Base-by-base conservation (phyloP, 2,888 invertebrate genomes). In the Plebejus argus region DNA sequence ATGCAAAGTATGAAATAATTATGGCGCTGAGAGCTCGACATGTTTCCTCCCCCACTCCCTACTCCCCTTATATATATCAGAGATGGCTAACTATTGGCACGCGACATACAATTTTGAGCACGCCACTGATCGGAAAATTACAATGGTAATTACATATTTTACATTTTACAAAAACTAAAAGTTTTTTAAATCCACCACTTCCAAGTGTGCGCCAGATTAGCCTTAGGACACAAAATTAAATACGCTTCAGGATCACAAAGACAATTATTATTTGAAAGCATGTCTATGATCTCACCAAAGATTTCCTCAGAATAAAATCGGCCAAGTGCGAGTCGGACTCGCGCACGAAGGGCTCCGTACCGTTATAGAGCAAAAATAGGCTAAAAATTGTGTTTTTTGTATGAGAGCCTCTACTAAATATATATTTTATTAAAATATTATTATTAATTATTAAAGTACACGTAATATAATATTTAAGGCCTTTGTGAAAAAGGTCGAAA, bases 1-100 rank as follows among this genome's bases (percentile, higher is more conserved):
- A 90, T 87, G 88, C 88, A 88, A 89, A 90, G 90, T 90, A 92
- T 91, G 91, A 91, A 93, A 93, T 92, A 93, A 93, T 93, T 92
- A 93, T 90, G 88, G 87, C 86, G 86, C 86, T 83, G 87, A 86
- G 89, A 86, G 85, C 87, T 85, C 87, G 87, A 88, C 88, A 87
- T 86, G 85, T 86, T 81, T 78, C 80, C 78, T 76, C 76, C 81
- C 80, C 81, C 79, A 79, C 78, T 80, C 70, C 77, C 81, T 80
- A 81, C 82, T 77, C 79, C 71, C 70, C 78, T 78, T 53, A 53
- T 18, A 53, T 53, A 53, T 18, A 53, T 18, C 53, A 53, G 53
- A 18, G 53, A 53, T 53, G 53, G 15, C 53, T 5, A 53, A 53
- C 15, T 53, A 53, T 18, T 53, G 53, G 53, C 53, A 53, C 5